Evolutionary conservation across 2,888 invertebrate genomes (phyloP), one percentile per base, ranked within the genome.

Genomic region (Cataglyphis albicans): DNA sequence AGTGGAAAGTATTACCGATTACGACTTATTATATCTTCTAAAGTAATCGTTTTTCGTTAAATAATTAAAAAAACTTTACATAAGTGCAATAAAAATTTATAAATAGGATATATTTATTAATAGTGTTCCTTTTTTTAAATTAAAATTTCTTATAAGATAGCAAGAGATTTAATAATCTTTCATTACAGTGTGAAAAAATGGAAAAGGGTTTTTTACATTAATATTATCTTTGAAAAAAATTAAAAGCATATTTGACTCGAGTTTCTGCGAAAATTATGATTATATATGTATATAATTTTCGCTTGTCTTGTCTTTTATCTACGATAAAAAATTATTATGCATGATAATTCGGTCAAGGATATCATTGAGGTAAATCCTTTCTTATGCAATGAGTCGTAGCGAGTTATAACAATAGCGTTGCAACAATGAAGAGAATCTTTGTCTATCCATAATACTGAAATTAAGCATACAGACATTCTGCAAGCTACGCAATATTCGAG

Each of bases 331-430:
- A 52, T 81, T 59, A 10, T 65, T 81, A 81, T 41, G 78, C 67
- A 63, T 78, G 55, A 80, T 48, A 87, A 87, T 75, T 86, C 80
- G 83, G 85, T 87, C 80, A 87, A 87, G 83, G 73, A 74, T 87
- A 83, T 64, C 29, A 41, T 38, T 29, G 32, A 84, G 75, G 65
- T 86, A 86, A 86, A 82, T 85, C 41, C 74, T 65, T 61, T 61
- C 32, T 59, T 29, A 61, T 15, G 41, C 38, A 38, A 57, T n/a
- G 25, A 61, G 18, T 41, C 18, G 18, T 25, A 41, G 9, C 32
- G 18, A 44, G 21, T 61, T 73, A 29, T 5, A 61, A 21, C 41
- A 18, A 38, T 59, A 10, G n/a, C 38, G 9, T n/a, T 4, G n/a
- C 12, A n/a, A 61, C 29, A 61, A 48, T 52, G 32, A 74, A 64